These are phyloP conservation scores for Sinocyclocheilus anshuiensis DNA, from an alignment of 2,113 vertebrate genomes.

Conservation along the genomic window DNA sequence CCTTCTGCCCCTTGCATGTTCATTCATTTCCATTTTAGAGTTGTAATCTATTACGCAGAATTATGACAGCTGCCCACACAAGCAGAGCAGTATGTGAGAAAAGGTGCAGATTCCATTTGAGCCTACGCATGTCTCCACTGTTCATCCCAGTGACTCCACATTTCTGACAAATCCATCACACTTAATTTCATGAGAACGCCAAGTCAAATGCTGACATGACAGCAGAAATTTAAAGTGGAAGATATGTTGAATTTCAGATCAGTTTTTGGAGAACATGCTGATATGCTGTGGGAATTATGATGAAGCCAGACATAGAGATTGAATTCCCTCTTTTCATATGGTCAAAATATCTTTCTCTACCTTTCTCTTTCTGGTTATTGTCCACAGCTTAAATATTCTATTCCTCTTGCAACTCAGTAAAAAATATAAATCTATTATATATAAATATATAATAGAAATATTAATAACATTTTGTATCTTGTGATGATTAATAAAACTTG, in stretches of 20 bases:
- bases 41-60: neutral
- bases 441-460: too few species aligned
- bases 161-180: neutral
- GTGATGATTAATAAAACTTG: slow-evolving; percentile 51
- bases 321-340: neutral
- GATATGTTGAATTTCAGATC: neutral
- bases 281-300: neutral
- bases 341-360: neutral
- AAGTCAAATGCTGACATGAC: neutral
- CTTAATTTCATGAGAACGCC: neutral
- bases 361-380: slow-evolving; percentile 1
- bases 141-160: neutral
- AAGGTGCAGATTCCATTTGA: neutral
- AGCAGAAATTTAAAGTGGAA: neutral
- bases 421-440: neutral
- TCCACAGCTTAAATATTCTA: slow-evolving; percentile 15
- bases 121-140: neutral
- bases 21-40: neutral
- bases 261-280: neutral
- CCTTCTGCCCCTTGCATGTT: neutral
- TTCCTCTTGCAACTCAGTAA: slow-evolving; percentile 39
- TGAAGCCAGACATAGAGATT: neutral
- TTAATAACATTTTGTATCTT: slow-evolving; percentile 48
- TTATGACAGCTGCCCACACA: neutral
- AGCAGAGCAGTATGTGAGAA: neutral